Base-by-base conservation (phyloP, 2,113 vertebrate species). In the Megaceryle torquata region DNA sequence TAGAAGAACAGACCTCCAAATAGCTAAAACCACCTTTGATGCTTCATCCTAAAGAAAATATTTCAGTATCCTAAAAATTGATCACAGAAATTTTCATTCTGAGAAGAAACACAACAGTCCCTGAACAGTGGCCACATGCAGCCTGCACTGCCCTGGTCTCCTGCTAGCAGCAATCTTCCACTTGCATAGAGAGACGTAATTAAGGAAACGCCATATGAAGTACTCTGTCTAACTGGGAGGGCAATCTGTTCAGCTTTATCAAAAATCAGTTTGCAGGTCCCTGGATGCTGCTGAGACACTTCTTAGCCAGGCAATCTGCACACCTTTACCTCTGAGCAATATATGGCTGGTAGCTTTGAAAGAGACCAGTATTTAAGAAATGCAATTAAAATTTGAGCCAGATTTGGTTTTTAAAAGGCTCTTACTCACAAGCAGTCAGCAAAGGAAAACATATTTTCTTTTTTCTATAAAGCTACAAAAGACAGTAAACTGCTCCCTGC, bases 221-320 rank as follows among this genome's bases (percentile, higher is more conserved):
- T 24, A 24, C 44, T 29, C 60, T 2, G 2, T 25, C 19, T 21
- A 50, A 53, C 82, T 26, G 68, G 15, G 82, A 90, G 31, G 37
- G 41, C 94, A 93, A 93, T 91, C 94, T 95, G 87, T 76, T 87
- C 86, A 59, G 81, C 54, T 93, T 67, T 13, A 63, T n/a, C 51
- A 17, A 82, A 88, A 95, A 25, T 46, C n/a, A 69, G 33, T 35
- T 17, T 79, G 53, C 57, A 24, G 54, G 59, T 59, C 71, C 80
- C 63, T 61, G 33, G 56, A 24, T 87, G 54, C 50, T 70, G 63
- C 70, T 82, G 46, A 82, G n/a, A 76, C 18, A 3, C 44, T 59
- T 46, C 75, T 69, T n/a, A 86, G 71, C 57, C 70, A 77, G 70
- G 85, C 63, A 82, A 54, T 19, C 37, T 67, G 75, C 50, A 75